Conservation (phyloP, 2,888 invertebrate species). For the Ormyrus labotus region DNA sequence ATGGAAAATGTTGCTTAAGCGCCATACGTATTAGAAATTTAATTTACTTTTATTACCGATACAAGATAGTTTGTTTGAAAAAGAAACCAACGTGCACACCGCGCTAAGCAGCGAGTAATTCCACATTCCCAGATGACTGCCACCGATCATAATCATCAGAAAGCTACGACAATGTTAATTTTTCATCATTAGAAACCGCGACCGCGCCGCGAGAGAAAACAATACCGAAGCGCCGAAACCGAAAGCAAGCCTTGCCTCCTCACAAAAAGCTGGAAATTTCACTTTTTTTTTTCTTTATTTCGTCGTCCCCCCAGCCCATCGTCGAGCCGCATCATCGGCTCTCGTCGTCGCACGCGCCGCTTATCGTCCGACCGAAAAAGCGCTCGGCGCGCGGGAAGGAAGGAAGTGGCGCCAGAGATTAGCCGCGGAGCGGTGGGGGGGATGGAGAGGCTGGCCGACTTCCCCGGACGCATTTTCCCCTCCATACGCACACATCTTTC, state of each 20-base stretch:
- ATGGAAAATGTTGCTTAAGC: too few relatives aligned
- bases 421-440: background rate
- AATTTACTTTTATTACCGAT: too few relatives aligned
- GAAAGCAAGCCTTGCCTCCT: background rate
- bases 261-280: slow-evolving; percentile 36
- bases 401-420: slow-evolving; percentile 22
- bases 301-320: background rate
- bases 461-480: slow-evolving; percentile 27
- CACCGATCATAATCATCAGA: too few relatives aligned
- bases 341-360: background rate
- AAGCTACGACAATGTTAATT: too few relatives aligned
- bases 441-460: slow-evolving; percentile 45
- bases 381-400: slow-evolving; percentile 24
- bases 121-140: too few relatives aligned
- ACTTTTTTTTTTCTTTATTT: slow-evolving; percentile 25
- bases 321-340: background rate
- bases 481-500: background rate
- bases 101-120: too few relatives aligned
- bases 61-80: too few relatives aligned
- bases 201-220: too few relatives aligned
- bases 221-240: background rate
- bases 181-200: too few relatives aligned
- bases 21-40: too few relatives aligned
- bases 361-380: slow-evolving; percentile 9
- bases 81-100: too few relatives aligned